A percentile compares a stretch with the other conserved stretches of the same genome.
phyloP scores from a whole-genome alignment of 2,797 vertebrate species.

The Enteromius mattozi region DNA sequence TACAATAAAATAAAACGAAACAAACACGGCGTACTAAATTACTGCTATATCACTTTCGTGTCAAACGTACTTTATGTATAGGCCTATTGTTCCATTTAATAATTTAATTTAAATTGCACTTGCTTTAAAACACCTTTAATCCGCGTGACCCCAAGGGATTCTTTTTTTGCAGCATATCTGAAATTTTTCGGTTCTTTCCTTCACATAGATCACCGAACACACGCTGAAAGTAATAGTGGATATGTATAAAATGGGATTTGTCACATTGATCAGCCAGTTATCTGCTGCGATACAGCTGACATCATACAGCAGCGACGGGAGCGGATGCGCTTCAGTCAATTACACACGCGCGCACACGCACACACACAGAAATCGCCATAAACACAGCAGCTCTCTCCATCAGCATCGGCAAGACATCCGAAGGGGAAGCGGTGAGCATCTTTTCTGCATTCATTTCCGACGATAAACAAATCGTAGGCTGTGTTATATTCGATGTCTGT shows the following conservation, averaged over 20 bases:
- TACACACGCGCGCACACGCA: background rate
- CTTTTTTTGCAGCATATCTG: background rate
- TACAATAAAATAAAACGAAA: too few relatives aligned
- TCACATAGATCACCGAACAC: background rate
- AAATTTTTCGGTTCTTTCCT: background rate
- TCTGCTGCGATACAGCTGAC: constrained; percentile 18
- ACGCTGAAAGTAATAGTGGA: background rate
- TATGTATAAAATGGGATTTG: background rate
- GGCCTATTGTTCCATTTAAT: background rate
- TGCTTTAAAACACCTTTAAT: background rate
- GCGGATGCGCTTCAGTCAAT: background rate
- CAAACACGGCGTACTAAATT: background rate
- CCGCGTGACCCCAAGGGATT: too few relatives aligned
- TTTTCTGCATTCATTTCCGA: background rate
- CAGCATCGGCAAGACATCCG: constrained; percentile 15
- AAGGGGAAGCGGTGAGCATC: constrained; percentile 21
- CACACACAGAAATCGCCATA: background rate
- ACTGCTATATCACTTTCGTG: background rate
- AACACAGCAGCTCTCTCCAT: background rate
- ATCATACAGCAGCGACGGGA: constrained; percentile 30
- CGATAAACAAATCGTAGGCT: background rate
- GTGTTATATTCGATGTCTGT: background rate
- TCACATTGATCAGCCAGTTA: constrained; percentile 23
- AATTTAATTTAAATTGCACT: background rate
- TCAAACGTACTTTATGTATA: background rate